Base-by-base conservation (phyloP, 2,797 vertebrate species). In the Cryptoprocta ferox region DNA sequence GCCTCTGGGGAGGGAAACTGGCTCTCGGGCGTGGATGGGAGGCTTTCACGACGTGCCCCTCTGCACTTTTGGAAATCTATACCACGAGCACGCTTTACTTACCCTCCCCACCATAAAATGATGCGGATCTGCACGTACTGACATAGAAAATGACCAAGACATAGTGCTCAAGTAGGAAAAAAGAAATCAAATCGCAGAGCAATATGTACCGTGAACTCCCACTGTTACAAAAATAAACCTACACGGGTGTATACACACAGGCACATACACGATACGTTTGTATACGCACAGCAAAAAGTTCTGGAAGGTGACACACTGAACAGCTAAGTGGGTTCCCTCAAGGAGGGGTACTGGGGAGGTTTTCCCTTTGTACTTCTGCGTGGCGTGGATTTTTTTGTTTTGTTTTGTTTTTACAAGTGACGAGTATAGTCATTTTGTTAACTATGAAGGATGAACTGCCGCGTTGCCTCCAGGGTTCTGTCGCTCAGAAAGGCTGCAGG, bases 161-260 rank as follows among this genome's bases (percentile, higher is more conserved):
- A 59, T 26, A 45, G 0, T 48, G 26, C 24, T 84, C 42, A 76
- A n/a, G 56, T 7, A 56, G 1, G 6, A 19, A 32, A 35, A 39
- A n/a, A 15, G 42, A 80, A 81, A 79, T 70, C 19, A 78, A 56
- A 37, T 1, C 65, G 56, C 50, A 68, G 11, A 71, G n/a, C 42
- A 70, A 19, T 21, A 84, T 24, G 24, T 61, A 16, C 45, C 12
- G 0, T 42, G 89, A 26, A 91, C 65, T 24, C 2, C 11, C 10
- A 68, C 30, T 73, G 81, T 85, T 37, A 66, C n/a, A 88, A 92
- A 81, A 89, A n/a, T 35, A 96, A 79, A 78, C 32, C 16, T 42
- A 50, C 21, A 26, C 30, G 11, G 14, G 39, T 3, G 12, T 28
- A 48, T 0, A 45, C 9, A 80, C 12, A 90, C 0, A 76, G 26